phyloP scores from a whole-genome alignment of 2,113 vertebrate species.

The Centrocercus urophasianus region DNA sequence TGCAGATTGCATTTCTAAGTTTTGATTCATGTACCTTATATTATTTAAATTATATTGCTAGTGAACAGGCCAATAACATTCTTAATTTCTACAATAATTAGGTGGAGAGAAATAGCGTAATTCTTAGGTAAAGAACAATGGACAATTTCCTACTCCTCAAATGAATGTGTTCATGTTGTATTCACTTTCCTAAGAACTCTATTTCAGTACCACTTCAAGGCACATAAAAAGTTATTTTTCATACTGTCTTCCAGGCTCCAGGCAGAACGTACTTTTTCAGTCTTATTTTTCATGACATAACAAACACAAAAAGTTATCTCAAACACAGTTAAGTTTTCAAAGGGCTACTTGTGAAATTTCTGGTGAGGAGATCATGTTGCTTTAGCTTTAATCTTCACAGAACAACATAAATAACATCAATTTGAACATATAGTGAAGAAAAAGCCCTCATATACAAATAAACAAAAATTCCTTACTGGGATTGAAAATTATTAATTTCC shows the following conservation, averaged over 20 bases:
- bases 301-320: not conserved
- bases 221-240: slow-evolving; percentile 14
- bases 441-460: not conserved
- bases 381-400: not conserved
- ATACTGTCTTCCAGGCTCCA: not conserved
- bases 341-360: not conserved
- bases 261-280: not conserved
- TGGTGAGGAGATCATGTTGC: not conserved
- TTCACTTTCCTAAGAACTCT: not conserved
- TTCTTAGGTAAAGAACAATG: not conserved
- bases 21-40: not conserved
- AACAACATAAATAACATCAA: not conserved
- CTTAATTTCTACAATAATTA: not conserved
- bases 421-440: not conserved
- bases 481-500: not conserved
- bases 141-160: not conserved
- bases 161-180: not conserved
- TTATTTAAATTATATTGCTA: not conserved
- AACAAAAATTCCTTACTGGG: not conserved
- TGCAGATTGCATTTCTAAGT: not conserved
- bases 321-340: not conserved
- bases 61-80: not conserved
- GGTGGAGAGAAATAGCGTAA: not conserved
- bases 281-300: not conserved
- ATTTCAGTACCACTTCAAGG: not conserved